Evolutionary conservation across 1,140 invertebrate genomes (phyloP).

Genomic region (Philotrypesis tridentata): DNA sequence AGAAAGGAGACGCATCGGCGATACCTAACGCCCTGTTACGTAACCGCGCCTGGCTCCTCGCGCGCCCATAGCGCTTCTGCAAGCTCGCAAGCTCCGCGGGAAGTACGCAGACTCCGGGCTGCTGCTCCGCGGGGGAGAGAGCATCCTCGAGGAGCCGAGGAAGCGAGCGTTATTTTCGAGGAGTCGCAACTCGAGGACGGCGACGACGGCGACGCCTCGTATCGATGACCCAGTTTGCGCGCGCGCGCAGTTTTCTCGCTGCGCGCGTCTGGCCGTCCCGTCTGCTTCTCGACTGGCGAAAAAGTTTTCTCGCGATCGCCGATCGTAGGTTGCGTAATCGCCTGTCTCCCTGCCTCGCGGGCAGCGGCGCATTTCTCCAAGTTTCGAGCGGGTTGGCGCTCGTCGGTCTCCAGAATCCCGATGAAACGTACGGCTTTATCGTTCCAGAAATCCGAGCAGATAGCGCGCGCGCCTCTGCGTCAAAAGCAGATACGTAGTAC

Average conservation of each 20-base stretch:
- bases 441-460: neutral
- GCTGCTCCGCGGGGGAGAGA: too few relatives aligned
- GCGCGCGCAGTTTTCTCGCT: neutral
- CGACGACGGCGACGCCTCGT: neutral
- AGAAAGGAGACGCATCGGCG: too few relatives aligned
- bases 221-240: constrained; percentile 12
- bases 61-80: neutral
- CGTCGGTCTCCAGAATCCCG: neutral
- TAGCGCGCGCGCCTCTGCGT: neutral
- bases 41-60: neutral
- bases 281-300: neutral
- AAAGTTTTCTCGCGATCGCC: neutral
- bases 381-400: neutral
- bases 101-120: too few relatives aligned
- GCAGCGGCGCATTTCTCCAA: too few relatives aligned
- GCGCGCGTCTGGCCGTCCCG: neutral
- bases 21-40: constrained; percentile 30
- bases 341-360: neutral
- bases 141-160: too few relatives aligned
- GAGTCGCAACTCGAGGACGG: too few relatives aligned
- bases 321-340: neutral
- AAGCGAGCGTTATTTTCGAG: too few relatives aligned
- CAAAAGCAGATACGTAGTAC: constrained; percentile 15
- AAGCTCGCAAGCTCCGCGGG: too few relatives aligned
- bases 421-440: neutral